Evolutionary conservation across 2,113 vertebrate genomes (phyloP).

Genomic region (Petrocephalus zakoni): DNA sequence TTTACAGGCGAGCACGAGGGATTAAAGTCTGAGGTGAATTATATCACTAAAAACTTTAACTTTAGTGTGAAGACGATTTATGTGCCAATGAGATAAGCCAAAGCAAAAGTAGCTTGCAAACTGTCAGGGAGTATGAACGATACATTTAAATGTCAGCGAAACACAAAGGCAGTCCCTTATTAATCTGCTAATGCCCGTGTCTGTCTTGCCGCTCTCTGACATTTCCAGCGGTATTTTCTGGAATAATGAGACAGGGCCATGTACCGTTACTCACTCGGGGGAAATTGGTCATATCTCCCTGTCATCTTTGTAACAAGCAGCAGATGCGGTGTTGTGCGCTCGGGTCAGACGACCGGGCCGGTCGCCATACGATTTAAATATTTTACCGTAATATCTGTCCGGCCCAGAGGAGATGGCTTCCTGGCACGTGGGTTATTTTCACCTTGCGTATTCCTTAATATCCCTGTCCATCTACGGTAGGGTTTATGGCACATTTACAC

Average conservation of each 20-base stretch:
- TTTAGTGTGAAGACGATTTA: constrained; percentile 44
- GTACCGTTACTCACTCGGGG: constrained; percentile 16
- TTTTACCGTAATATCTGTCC: not conserved
- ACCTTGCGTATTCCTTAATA: not conserved
- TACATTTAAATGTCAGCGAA: constrained; percentile 41
- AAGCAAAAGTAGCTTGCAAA: constrained; percentile 45
- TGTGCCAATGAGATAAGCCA: constrained; percentile 41
- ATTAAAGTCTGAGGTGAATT: constrained; percentile 35
- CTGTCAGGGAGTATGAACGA: constrained; percentile 45
- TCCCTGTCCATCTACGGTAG: not conserved
- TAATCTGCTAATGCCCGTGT: constrained; percentile 38
- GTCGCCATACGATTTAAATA: not conserved
- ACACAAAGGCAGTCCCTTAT: constrained; percentile 35
- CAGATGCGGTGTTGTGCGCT: constrained; percentile 8
- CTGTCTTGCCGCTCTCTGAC: constrained; percentile 33
- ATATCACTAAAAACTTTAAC: constrained; percentile 39
- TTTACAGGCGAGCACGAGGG: constrained; percentile 9
- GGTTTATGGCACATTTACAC: not conserved
- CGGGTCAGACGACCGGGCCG: constrained; percentile 21
- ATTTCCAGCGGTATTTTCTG: constrained; percentile 32
- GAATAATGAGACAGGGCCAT: constrained; percentile 43
- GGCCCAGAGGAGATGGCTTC: not conserved
- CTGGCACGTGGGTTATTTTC: not conserved
- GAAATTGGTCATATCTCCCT: constrained; percentile 25
- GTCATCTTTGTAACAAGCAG: constrained; percentile 37